A percentile compares a stretch with the other conserved stretches of the same genome.
Conservation (phyloP, 1,140 invertebrate genomes). For the Oedothorax gibbosus region DNA sequence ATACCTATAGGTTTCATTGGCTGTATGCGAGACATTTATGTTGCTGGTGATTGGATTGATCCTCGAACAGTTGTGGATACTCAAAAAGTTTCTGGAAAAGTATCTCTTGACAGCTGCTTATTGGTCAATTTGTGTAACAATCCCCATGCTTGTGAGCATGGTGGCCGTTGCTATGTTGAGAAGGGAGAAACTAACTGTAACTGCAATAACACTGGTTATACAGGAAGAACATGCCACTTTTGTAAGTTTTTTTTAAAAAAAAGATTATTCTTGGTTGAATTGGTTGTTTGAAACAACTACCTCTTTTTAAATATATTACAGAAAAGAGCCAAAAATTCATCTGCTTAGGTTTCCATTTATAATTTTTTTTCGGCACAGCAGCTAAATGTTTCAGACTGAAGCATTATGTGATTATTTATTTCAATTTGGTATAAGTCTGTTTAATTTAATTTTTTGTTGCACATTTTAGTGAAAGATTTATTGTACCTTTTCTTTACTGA, state of each 20-base stretch:
- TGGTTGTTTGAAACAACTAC: neutral
- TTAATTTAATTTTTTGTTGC: too few species aligned
- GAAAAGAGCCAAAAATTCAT: neutral
- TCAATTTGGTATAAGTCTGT: too few species aligned
- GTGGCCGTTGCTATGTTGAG: slow-evolving; percentile 88
- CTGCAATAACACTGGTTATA: slow-evolving; percentile 85
- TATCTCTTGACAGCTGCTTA: slow-evolving; percentile 90
- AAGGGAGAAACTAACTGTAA: slow-evolving; percentile 85
- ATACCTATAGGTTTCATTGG: slow-evolving; percentile 80
- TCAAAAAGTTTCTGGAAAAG: slow-evolving; percentile 80
- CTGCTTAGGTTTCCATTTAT: neutral
- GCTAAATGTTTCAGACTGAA: too few species aligned
- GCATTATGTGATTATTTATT: too few species aligned
- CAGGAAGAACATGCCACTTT: slow-evolving; percentile 94
- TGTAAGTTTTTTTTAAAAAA: slow-evolving; percentile 71
- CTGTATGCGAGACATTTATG: slow-evolving; percentile 87
- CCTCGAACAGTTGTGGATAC: slow-evolving; percentile 78
- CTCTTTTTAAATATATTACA: neutral
- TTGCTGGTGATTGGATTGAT: slow-evolving; percentile 82
- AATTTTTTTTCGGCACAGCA: neutral
- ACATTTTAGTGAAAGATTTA: too few species aligned
- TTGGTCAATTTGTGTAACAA: slow-evolving; percentile 89
- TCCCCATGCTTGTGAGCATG: slow-evolving; percentile 91
- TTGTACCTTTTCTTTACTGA: too few species aligned
- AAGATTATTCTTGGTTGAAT: too few species aligned